Conservation (phyloP, 2,113 vertebrate genomes). For the Panurus biarmicus region DNA sequence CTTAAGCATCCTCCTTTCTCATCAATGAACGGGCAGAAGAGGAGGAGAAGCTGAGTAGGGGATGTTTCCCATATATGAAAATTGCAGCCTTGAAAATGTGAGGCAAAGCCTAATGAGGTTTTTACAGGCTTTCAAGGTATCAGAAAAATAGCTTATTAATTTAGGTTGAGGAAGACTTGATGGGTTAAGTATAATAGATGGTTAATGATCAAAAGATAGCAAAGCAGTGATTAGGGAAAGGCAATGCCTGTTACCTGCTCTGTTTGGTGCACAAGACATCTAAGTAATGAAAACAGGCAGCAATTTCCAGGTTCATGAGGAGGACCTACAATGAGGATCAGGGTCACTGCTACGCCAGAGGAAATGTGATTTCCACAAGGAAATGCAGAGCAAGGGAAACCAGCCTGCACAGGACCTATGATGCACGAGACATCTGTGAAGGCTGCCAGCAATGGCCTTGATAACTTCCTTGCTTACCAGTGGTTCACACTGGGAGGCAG, state of each 20-base stretch:
- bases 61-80: not conserved
- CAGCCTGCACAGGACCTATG: not conserved
- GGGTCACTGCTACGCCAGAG: not conserved
- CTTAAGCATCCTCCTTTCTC: not conserved
- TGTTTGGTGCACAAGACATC: not conserved
- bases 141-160: not conserved
- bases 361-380: not conserved
- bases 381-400: not conserved
- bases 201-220: not conserved
- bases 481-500: not conserved
- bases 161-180: not conserved
- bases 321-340: not conserved
- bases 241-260: not conserved
- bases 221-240: not conserved
- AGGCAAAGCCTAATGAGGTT: not conserved
- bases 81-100: not conserved
- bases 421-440: rapidly evolving
- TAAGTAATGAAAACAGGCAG: not conserved
- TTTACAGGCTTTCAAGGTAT: not conserved
- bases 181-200: not conserved
- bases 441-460: not conserved
- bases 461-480: not conserved
- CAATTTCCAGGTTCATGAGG: not conserved
- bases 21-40: not conserved
- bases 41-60: not conserved